Evolutionary conservation across 2,113 vertebrate genomes (phyloP).

Genomic region (Myanophis thanlyinensis): DNA sequence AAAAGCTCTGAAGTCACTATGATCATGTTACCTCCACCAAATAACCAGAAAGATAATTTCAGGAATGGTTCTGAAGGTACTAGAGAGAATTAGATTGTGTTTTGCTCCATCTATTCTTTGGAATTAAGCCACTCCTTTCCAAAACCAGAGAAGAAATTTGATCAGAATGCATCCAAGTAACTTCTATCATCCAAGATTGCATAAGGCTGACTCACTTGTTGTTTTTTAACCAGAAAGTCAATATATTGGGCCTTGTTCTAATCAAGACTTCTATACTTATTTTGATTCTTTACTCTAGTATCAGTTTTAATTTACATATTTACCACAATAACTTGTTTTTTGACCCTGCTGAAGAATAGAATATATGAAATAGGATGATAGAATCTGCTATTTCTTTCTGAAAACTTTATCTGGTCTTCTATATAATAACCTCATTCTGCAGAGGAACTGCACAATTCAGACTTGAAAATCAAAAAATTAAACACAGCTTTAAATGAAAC

Average conservation of each 20-base stretch:
- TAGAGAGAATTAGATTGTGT: background rate
- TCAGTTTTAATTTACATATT: background rate
- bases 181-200: background rate
- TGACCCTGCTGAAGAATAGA: background rate
- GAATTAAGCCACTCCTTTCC: background rate
- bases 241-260: background rate
- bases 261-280: background rate
- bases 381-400: background rate
- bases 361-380: background rate
- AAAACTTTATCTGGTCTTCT: background rate
- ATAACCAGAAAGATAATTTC: background rate
- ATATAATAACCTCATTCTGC: background rate
- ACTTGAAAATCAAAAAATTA: background rate
- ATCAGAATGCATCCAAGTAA: background rate
- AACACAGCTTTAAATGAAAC: background rate
- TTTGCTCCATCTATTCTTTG: background rate
- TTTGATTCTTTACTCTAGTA: background rate
- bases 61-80: background rate
- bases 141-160: background rate
- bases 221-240: background rate
- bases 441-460: background rate
- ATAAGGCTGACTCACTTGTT: background rate
- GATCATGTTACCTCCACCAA: background rate
- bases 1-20: background rate
- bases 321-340: background rate